These are phyloP conservation scores for Tragelaphus scriptus DNA, from an alignment of 2,113 vertebrate genomes.

Conservation along the genomic window DNA sequence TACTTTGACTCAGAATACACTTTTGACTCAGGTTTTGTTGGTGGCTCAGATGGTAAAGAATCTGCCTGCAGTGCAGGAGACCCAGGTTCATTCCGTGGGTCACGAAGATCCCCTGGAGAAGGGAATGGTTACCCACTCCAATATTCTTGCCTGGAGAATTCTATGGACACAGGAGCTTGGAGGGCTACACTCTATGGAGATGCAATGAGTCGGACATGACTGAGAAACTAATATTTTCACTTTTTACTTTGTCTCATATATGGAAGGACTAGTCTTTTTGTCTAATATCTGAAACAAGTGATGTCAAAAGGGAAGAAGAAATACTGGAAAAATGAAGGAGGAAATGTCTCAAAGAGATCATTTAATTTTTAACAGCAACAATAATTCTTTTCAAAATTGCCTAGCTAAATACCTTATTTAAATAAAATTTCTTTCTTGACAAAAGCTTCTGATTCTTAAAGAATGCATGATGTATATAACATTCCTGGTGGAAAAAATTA, in stretches of 20 bases:
- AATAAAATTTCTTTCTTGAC: background rate
- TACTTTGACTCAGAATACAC: background rate
- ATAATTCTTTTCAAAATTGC: slow-evolving; percentile 2
- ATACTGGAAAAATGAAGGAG: background rate
- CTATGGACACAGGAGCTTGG: background rate
- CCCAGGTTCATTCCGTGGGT: background rate
- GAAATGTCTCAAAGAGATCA: background rate
- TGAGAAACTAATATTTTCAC: background rate
- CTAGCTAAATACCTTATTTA: background rate
- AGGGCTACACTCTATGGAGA: background rate
- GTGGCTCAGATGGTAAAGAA: background rate
- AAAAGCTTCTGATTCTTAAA: background rate
- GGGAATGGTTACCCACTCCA: background rate
- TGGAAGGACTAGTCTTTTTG: background rate
- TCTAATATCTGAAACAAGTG: background rate
- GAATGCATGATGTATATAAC: background rate
- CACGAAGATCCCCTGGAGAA: background rate
- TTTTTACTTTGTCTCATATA: background rate
- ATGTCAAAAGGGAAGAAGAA: background rate
- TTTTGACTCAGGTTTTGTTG: background rate
- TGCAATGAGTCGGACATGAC: fast-evolving
- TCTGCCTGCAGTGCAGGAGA: background rate
- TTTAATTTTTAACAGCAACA: background rate
- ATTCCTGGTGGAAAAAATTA: background rate
- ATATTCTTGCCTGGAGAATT: background rate